These are phyloP conservation scores for Cossypha niveicapilla DNA, from an alignment of 2,797 vertebrate species.

Conservation along the genomic window DNA sequence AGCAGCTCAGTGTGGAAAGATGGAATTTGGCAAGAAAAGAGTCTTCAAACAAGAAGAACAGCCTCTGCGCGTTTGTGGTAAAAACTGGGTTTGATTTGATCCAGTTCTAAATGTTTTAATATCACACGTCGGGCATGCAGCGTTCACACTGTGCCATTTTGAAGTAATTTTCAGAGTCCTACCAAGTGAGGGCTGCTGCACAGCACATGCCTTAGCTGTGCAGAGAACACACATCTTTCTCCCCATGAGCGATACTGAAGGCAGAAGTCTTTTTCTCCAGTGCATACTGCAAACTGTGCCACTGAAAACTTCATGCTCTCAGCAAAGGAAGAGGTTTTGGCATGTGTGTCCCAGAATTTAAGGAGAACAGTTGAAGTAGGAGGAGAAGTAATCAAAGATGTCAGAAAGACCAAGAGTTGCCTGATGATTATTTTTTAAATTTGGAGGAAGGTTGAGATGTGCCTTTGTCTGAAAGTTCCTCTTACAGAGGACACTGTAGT, in stretches of 20 bases:
- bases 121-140: slow-evolving; percentile 42
- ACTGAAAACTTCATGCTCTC: slow-evolving; percentile 25
- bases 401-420: background rate
- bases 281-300: background rate
- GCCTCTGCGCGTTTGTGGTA: slow-evolving; percentile 20
- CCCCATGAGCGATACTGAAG: background rate
- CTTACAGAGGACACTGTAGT: background rate
- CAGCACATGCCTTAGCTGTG: slow-evolving; percentile 36
- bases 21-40: slow-evolving; percentile 59
- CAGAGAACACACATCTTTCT: background rate
- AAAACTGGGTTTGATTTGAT: slow-evolving; percentile 62
- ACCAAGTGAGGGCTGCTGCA: slow-evolving; percentile 40
- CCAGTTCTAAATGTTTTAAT: slow-evolving; percentile 51
- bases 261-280: slow-evolving; percentile 15
- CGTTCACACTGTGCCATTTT: slow-evolving; percentile 48
- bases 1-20: slow-evolving; percentile 35
- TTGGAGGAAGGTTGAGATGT: background rate
- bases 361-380: background rate
- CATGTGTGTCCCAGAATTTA: background rate
- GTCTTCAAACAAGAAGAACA: slow-evolving; percentile 58
- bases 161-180: slow-evolving; percentile 34
- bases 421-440: background rate
- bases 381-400: background rate
- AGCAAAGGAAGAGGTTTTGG: slow-evolving; percentile 24
- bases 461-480: background rate